Evolutionary conservation across 2,888 invertebrate genomes (phyloP).

Genomic region (Calliopum simillimum): DNA sequence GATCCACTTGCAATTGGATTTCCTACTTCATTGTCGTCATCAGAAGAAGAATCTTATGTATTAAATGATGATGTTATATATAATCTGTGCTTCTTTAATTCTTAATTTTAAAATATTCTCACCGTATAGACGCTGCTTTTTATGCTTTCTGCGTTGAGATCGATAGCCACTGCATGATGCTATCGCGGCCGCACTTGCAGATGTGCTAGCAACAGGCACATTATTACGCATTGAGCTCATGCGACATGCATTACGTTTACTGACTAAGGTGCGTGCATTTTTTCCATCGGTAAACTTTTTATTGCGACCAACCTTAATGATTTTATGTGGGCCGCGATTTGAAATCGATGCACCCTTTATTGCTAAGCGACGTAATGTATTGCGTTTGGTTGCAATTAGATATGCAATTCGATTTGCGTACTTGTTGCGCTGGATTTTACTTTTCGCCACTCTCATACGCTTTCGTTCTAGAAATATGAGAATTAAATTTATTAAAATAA

Average conservation of each 20-base stretch:
- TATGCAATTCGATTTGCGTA: conserved; percentile 79
- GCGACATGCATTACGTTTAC: conserved; percentile 33
- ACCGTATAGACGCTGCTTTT: conserved; percentile 45
- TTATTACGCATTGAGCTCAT: conserved; percentile 16
- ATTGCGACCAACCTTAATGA: conserved; percentile 40
- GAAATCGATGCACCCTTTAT: conserved; percentile 68
- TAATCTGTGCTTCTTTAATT: not conserved
- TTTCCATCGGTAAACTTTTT: conserved; percentile 12
- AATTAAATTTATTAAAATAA: conserved; percentile 18
- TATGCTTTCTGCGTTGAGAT: conserved; percentile 47
- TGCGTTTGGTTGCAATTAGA: conserved; percentile 78
- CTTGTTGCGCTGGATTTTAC: conserved; percentile 65
- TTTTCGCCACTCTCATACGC: conserved; percentile 63
- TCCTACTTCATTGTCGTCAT: conserved; percentile 42
- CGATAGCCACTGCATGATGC: conserved; percentile 37
- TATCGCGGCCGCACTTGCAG: conserved; percentile 28
- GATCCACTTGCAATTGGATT: conserved; percentile 41
- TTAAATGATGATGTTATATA: not conserved
- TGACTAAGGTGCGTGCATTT: conserved; percentile 31
- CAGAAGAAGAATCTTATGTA: conserved; percentile 41
- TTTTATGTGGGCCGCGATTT: conserved; percentile 54
- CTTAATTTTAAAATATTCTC: not conserved
- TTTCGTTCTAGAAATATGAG: conserved; percentile 61
- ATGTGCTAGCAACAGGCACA: conserved; percentile 36
- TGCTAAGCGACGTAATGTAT: conserved; percentile 75